phyloP scores from a whole-genome alignment of 2,113 vertebrate species.

The Danionella cerebrum region DNA sequence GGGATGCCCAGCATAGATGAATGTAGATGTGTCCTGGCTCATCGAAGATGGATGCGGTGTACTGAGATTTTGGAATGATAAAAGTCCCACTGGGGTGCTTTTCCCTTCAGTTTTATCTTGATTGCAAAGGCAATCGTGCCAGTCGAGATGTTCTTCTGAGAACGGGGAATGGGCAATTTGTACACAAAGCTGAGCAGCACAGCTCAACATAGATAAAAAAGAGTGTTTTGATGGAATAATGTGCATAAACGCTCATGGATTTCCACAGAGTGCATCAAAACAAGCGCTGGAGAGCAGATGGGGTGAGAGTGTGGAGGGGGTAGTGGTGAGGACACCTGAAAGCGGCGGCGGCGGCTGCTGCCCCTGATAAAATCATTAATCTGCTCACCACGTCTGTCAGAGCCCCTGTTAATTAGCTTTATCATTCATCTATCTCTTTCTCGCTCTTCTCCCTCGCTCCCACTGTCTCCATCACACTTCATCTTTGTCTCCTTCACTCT shows the following conservation, averaged over 20 bases:
- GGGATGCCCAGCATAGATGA: constrained; percentile 42
- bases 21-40: constrained; percentile 29
- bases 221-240: background rate
- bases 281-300: background rate
- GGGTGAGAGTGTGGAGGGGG: background rate
- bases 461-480: background rate
- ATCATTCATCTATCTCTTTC: constrained; percentile 50
- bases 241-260: background rate
- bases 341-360: background rate
- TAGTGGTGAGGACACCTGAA: no score
- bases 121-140: background rate
- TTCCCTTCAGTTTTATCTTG: constrained; percentile 21
- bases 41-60: constrained; percentile 40
- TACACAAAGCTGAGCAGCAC: background rate
- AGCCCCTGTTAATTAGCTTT: constrained; percentile 55
- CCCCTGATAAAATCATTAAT: constrained; percentile 56
- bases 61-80: constrained; percentile 30
- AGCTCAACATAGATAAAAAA: background rate
- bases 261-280: background rate
- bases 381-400: constrained; percentile 57
- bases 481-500: background rate
- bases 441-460: no score
- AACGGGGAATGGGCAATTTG: background rate
- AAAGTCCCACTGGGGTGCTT: constrained; percentile 15
- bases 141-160: background rate